Evolutionary conservation across 1,140 invertebrate genomes (phyloP).

Genomic region (Drosophila chauvacae): DNA sequence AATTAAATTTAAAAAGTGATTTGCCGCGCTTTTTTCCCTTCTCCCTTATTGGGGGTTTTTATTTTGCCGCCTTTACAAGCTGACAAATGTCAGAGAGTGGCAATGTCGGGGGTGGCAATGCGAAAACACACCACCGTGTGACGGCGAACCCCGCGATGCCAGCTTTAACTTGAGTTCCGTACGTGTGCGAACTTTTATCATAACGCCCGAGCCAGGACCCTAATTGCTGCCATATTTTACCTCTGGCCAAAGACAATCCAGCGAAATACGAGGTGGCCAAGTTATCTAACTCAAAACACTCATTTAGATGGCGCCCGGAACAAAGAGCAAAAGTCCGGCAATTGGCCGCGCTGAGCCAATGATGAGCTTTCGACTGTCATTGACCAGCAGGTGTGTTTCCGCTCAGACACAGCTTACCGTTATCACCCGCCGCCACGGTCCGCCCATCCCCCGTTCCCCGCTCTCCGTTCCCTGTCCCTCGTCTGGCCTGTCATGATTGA

Average conservation of each 20-base stretch:
- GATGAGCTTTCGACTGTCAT: constrained; percentile 73
- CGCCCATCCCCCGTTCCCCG: not conserved
- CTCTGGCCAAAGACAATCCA: constrained; percentile 41
- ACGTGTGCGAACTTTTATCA: constrained; percentile 4
- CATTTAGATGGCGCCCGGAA: constrained; percentile 60
- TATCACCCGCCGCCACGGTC: constrained; percentile 38
- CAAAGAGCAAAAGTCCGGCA: constrained; percentile 7
- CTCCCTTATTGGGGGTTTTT: constrained; percentile 15
- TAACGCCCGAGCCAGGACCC: constrained; percentile 7
- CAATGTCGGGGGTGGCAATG: constrained; percentile 40
- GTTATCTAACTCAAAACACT: constrained; percentile 71
- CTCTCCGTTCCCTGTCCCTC: not conserved
- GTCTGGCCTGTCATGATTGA: constrained; percentile 84
- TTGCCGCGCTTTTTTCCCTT: constrained; percentile 58
- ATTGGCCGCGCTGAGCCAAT: constrained; percentile 43
- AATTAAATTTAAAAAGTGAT: constrained; percentile 83
- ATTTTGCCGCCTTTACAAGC: constrained; percentile 57
- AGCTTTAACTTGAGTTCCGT: not conserved
- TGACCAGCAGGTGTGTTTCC: constrained; percentile 72
- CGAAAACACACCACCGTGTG: constrained; percentile 56
- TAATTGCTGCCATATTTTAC: constrained; percentile 52
- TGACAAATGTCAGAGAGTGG: constrained; percentile 48
- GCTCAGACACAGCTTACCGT: constrained; percentile 73
- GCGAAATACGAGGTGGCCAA: constrained; percentile 51
- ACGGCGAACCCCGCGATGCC: not conserved